phyloP scores from a whole-genome alignment of 2,888 invertebrate genomes.

The Oeneis ivallda region DNA sequence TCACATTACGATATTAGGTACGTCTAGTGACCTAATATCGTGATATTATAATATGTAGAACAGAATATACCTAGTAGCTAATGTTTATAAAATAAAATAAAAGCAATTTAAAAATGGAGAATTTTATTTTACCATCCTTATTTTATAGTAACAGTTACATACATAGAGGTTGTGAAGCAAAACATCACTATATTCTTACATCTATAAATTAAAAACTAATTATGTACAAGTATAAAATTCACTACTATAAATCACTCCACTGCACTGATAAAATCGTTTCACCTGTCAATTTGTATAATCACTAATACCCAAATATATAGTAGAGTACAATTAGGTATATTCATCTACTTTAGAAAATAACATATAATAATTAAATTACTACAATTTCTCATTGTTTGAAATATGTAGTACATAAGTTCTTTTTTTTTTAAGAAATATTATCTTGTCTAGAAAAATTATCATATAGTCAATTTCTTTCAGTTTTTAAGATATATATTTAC shows the following conservation, averaged over 20 bases:
- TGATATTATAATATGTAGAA: no score
- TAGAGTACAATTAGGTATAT: slow-evolving; percentile 36
- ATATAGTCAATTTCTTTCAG: neutral
- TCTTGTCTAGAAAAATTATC: slow-evolving; percentile 7
- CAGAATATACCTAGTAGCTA: no score
- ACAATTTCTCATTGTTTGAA: slow-evolving; percentile 16
- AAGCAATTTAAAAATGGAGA: slow-evolving; percentile 58
- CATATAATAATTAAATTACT: slow-evolving; percentile 16
- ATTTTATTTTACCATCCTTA: slow-evolving; percentile 68
- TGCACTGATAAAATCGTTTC: slow-evolving; percentile 62
- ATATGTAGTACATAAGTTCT: slow-evolving; percentile 13
- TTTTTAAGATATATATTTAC: slow-evolving; percentile 9
- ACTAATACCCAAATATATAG: slow-evolving; percentile 41
- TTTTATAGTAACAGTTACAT: slow-evolving; percentile 72
- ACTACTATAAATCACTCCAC: slow-evolving; percentile 64
- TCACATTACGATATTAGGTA: no score
- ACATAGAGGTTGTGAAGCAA: slow-evolving; percentile 72
- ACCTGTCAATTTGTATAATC: slow-evolving; percentile 47
- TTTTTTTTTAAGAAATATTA: slow-evolving; percentile 15
- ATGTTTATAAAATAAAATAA: slow-evolving; percentile 34
- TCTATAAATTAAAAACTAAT: slow-evolving; percentile 61
- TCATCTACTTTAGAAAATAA: slow-evolving; percentile 26
- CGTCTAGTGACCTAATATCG: no score
- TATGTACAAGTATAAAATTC: slow-evolving; percentile 79
- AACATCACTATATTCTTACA: slow-evolving; percentile 70